Percentiles rank a stretch among this genome's conserved stretches.
Evolutionary conservation across 1,140 invertebrate genomes (phyloP).

Genomic region (Capitella teleta): DNA sequence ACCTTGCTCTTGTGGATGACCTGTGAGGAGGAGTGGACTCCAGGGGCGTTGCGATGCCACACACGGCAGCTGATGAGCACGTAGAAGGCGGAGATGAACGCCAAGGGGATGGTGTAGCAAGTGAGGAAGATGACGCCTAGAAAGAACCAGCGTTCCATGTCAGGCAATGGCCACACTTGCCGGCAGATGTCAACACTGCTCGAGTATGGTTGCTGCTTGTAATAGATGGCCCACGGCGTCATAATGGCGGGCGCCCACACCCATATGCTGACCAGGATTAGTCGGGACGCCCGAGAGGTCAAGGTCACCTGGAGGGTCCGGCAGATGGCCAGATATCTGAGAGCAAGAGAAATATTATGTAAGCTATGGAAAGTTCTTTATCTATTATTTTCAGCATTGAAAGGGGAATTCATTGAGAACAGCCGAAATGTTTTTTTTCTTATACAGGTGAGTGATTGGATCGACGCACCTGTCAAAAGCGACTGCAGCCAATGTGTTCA

Average conservation of each 20-base stretch:
- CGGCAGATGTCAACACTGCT: conserved; percentile 16
- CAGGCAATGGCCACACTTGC: conserved; percentile 21
- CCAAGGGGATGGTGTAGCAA: conserved; percentile 82
- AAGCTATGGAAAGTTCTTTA: no score
- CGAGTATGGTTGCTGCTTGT: conserved; percentile 48
- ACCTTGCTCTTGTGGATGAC: conserved; percentile 34
- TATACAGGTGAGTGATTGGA: no score
- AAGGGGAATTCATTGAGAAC: no score
- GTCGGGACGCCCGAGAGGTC: conserved; percentile 68
- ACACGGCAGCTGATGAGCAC: conserved; percentile 63
- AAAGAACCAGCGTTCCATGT: conserved; percentile 73
- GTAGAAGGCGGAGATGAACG: conserved; percentile 83
- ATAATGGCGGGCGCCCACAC: conserved; percentile 69
- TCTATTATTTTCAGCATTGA: no score
- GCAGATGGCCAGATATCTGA: conserved; percentile 86
- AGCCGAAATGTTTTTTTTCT: no score
- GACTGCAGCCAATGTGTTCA: conserved; percentile 84
- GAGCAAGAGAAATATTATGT: neutral
- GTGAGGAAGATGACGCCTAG: conserved; percentile 75
- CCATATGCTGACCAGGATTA: conserved; percentile 84
- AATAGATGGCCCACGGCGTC: conserved; percentile 79
- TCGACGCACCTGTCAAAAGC: conserved; percentile 75
- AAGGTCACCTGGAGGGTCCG: conserved; percentile 84
- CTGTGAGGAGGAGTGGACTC: conserved; percentile 31
- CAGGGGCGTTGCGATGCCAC: conserved; percentile 74